phyloP scores from a whole-genome alignment of 2,888 invertebrate genomes.

The Apotomis turbidana region DNA sequence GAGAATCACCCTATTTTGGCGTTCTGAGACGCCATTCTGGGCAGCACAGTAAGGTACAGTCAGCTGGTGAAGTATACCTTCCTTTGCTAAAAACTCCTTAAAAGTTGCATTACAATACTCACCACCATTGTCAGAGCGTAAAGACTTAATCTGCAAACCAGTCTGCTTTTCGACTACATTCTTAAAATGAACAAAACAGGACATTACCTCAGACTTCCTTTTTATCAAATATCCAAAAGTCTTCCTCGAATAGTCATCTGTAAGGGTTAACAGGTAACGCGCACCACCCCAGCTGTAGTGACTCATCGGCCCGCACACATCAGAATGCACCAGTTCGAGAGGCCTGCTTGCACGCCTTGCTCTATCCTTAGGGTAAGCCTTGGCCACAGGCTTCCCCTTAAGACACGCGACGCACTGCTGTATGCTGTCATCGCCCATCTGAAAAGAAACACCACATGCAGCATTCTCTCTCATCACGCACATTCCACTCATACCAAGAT shows the following conservation, averaged over 20 bases:
- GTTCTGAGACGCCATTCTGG: not conserved
- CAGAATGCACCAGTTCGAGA: slow-evolving; percentile 4
- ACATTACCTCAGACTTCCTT: slow-evolving; percentile 6
- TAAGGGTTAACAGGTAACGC: slow-evolving; percentile 5
- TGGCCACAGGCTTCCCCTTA: slow-evolving; percentile 23
- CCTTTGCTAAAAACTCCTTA: not conserved
- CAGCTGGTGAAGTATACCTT: slow-evolving; percentile 11
- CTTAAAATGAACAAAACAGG: slow-evolving; percentile 8
- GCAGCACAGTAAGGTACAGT: slow-evolving; percentile 9
- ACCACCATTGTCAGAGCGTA: slow-evolving; percentile 16
- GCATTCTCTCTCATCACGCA: not conserved
- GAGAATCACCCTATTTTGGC: not conserved
- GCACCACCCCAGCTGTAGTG: slow-evolving; percentile 8
- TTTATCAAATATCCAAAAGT: slow-evolving; percentile 5
- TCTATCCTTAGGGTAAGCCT: slow-evolving; percentile 3
- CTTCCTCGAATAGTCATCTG: slow-evolving; percentile 13
- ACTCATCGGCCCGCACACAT: slow-evolving; percentile 2
- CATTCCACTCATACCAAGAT: too few relatives aligned
- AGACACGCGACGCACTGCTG: slow-evolving; percentile 10
- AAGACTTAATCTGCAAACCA: not conserved
- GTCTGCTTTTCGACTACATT: not conserved
- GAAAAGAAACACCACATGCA: slow-evolving; percentile 9
- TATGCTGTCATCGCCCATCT: not conserved
- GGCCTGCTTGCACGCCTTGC: slow-evolving; percentile 4
- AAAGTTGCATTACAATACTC: not conserved